Evolutionary conservation across 2,888 invertebrate species (phyloP).

Genomic region (Argyresthia albistria): DNA sequence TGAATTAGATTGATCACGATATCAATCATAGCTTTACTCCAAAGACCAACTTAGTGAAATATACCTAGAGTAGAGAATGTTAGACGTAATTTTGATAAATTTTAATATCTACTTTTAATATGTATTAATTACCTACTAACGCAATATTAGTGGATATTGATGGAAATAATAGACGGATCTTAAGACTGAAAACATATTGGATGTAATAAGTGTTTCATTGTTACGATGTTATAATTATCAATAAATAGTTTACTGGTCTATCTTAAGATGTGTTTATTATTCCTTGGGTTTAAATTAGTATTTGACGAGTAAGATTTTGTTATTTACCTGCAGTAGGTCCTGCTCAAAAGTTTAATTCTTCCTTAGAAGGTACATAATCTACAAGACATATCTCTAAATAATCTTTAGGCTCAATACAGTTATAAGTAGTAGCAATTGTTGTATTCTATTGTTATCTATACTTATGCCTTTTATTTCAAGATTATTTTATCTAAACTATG

Average conservation of each 20-base stretch:
- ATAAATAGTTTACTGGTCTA: constrained; percentile 14
- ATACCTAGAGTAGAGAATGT: not conserved
- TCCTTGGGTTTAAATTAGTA: constrained; percentile 12
- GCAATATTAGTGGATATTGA: constrained; percentile 18
- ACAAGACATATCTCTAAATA: not conserved
- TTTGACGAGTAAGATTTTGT: not conserved
- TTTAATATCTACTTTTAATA: constrained; percentile 3
- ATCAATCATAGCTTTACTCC: constrained; percentile 7
- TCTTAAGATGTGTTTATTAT: constrained; percentile 63
- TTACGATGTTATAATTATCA: constrained; percentile 18
- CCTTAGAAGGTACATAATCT: not conserved
- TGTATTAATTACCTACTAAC: not conserved
- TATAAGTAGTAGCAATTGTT: not conserved
- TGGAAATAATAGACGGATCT: constrained; percentile 53
- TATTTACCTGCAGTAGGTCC: not conserved
- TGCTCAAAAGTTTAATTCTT: not conserved
- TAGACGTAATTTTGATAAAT: constrained; percentile 4
- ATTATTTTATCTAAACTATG: too few species aligned
- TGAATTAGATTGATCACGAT: not conserved
- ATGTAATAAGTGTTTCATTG: constrained; percentile 24
- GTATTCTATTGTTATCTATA: not conserved
- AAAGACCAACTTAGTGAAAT: constrained; percentile 7
- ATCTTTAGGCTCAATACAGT: not conserved
- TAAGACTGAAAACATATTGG: constrained; percentile 41
- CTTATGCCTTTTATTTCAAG: too few species aligned